Evolutionary conservation across 1,140 invertebrate species (phyloP), one percentile per base, ranked within the genome.

Genomic region (Psilanteris sp.): DNA sequence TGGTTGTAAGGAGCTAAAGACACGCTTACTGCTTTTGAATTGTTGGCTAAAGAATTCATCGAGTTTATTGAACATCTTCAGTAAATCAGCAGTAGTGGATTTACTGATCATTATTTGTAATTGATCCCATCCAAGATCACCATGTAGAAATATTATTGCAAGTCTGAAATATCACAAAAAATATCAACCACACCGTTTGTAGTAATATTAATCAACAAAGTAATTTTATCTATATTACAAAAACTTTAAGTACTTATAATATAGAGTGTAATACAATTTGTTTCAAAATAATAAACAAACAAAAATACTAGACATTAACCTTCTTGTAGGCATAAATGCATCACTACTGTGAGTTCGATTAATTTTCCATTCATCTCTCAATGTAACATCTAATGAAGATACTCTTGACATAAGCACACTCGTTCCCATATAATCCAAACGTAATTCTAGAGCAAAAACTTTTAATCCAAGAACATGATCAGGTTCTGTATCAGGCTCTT

Each of bases 11-110:
- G 92, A 94, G 44, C 93, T 96, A 83, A 97, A 96, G 3, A 97
- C 95, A 3, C 95, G 90, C 86, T 96, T 96, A 77, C 95, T 96
- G 59, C 95, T 96, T 81, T 97, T 96, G 84, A 97, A 97, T 87
- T 97, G 96, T 82, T 98, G 96, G 34, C 94, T 94, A 84, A 98
- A 98, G 89, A 98, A 99, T 89, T 99, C 97, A 80, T 98, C 97
- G 4, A 98, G 89, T 85, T 98, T 98, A 46, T 95, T 93, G 81
- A 95, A 96, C 95, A 99, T 98, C 89, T 98, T 98, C 1, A 98
- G 89, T 11, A 99, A 89, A 89, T 99, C 97, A 0, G 97, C 96
- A 0, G 97, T 98, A 0, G 97, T 98, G 14, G 96, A 98, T 86
- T 97, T 95, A 8, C 95, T 97, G 79, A 99, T 98, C 91, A 98